These are phyloP conservation scores for Calcarius ornatus DNA, from an alignment of 2,113 vertebrate genomes.

Conservation along the genomic window DNA sequence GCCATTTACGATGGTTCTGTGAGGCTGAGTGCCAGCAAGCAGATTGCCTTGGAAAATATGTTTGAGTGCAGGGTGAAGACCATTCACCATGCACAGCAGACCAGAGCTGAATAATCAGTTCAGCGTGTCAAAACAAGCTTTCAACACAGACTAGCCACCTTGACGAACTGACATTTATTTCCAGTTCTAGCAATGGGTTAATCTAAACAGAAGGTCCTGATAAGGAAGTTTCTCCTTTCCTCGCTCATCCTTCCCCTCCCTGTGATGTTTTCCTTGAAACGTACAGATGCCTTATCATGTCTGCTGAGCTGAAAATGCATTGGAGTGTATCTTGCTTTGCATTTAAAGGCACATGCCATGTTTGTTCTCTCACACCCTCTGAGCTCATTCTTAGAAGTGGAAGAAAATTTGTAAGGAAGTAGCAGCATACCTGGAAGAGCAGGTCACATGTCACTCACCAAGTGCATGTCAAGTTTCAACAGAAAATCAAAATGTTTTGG, in stretches of 20 bases:
- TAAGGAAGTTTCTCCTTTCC: not conserved
- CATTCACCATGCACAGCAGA: not conserved
- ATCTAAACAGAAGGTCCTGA: not conserved
- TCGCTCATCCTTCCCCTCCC: not conserved
- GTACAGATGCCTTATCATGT: not conserved
- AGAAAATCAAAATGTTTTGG: not conserved
- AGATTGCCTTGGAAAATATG: conserved; percentile 23
- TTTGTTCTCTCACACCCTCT: not conserved
- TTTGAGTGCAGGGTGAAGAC: not conserved
- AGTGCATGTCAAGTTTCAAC: not conserved
- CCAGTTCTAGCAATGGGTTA: not conserved
- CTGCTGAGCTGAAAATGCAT: not conserved
- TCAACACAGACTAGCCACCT: not conserved
- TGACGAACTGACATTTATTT: not conserved
- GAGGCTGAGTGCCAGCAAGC: conserved; percentile 7
- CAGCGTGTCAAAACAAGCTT: not conserved
- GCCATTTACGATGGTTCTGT: not conserved
- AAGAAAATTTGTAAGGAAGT: not conserved
- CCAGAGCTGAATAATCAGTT: not conserved
- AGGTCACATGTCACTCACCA: not conserved
- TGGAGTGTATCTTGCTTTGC: not conserved
- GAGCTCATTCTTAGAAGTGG: not conserved
- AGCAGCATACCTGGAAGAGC: not conserved
- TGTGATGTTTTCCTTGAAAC: not conserved
- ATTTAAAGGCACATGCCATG: not conserved